Percentiles rank a stretch among this genome's conserved stretches.
phyloP scores from a whole-genome alignment of 2,888 invertebrate genomes.

The Sphaerophoria taeniata region DNA sequence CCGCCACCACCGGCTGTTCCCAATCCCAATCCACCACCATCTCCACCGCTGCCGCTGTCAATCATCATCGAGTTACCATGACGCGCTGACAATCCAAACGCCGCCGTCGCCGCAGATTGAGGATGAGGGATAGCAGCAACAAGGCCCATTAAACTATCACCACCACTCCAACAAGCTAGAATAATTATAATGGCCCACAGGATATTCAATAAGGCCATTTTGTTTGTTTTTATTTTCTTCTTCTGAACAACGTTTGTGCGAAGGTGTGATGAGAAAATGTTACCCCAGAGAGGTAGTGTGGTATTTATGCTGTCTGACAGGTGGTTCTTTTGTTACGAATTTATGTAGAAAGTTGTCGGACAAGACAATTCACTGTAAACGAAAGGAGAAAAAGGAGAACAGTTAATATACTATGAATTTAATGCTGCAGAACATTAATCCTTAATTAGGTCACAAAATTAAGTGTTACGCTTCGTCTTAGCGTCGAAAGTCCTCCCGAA shows the following conservation, averaged over 20 bases:
- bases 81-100: conserved; percentile 54
- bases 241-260: no score
- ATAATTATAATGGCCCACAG: conserved; percentile 73
- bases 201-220: conserved; percentile 74
- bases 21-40: conserved; percentile 36
- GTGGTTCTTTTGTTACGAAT: conserved; percentile 69
- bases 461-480: conserved; percentile 9
- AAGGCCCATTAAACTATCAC: conserved; percentile 63
- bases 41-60: conserved; percentile 45
- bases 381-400: conserved; percentile 18
- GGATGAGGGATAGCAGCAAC: conserved; percentile 34
- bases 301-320: conserved; percentile 40
- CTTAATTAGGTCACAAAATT: conserved; percentile 61
- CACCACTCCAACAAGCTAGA: conserved; percentile 55
- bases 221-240: conserved; percentile 9
- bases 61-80: conserved; percentile 68
- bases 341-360: conserved; percentile 49
- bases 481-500: not conserved
- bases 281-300: not conserved
- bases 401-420: conserved; percentile 47
- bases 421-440: conserved; percentile 43
- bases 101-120: conserved; percentile 9
- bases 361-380: conserved; percentile 31
- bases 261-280: no score
- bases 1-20: conserved; percentile 52